Conservation (phyloP, 2,113 vertebrate species). For the Etheostoma spectabile region DNA sequence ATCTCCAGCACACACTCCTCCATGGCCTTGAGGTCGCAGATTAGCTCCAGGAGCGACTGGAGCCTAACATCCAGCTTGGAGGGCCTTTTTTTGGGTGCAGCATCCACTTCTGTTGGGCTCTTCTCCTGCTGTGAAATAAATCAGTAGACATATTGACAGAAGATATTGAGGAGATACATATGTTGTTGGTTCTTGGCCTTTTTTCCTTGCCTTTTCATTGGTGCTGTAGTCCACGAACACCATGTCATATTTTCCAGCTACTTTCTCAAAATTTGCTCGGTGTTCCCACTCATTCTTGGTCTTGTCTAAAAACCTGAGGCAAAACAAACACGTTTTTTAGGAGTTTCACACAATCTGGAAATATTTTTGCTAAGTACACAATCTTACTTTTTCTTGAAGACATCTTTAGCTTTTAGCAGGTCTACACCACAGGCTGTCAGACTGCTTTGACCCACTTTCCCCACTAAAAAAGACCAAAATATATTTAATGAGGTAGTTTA, state of each 20-base stretch:
- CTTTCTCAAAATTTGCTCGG: conserved; percentile 86
- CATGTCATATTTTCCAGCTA: conserved; percentile 91
- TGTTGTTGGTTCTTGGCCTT: neutral
- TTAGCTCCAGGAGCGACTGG: conserved; percentile 88
- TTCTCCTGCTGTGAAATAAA: conserved; percentile 60
- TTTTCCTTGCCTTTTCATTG: conserved; percentile 63
- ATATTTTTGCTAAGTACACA: neutral
- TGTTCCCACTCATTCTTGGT: conserved; percentile 91
- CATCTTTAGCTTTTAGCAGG: conserved; percentile 88
- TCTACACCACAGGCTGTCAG: conserved; percentile 84
- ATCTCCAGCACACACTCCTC: conserved; percentile 93
- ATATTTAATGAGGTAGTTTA: neutral
- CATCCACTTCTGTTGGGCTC: conserved; percentile 18
- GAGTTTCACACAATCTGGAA: neutral
- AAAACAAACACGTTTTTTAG: conserved; percentile 4
- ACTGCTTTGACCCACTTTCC: conserved; percentile 88
- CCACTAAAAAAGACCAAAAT: conserved; percentile 82
- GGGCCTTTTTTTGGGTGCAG: conserved; percentile 60
- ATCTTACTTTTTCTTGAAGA: conserved; percentile 90
- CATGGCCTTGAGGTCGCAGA: conserved; percentile 92
- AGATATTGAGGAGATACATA: neutral
- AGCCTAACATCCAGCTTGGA: conserved; percentile 84
- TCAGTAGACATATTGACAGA: neutral
- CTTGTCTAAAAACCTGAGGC: conserved; percentile 90
- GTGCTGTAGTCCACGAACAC: conserved; percentile 88